Percentiles rank a stretch among this genome's conserved stretches.
phyloP scores from a whole-genome alignment of 2,113 vertebrate species.

The Pimephales promelas region DNA sequence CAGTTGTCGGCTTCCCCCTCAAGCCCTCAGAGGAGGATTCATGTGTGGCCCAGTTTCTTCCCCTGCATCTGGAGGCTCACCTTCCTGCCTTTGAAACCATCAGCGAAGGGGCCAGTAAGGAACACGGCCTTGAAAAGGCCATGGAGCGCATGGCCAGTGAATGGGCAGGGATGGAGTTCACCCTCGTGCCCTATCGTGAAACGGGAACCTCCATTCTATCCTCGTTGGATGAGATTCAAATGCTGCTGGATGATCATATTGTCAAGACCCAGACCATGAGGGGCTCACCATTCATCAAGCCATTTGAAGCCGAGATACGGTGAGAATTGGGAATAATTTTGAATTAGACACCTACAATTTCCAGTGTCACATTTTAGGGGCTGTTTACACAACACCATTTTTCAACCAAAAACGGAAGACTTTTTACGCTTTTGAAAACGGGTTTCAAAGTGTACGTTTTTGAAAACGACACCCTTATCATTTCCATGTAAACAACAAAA shows the following conservation, averaged over 20 bases:
- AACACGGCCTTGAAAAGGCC: conserved; percentile 83
- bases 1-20: conserved; percentile 72
- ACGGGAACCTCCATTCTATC: conserved; percentile 84
- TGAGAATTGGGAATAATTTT: conserved; percentile 55
- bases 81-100: conserved; percentile 78
- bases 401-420: too few species aligned
- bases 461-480: too few species aligned
- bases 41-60: conserved; percentile 75
- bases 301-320: conserved; percentile 83
- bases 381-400: too few species aligned
- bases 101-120: conserved; percentile 85
- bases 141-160: conserved; percentile 84
- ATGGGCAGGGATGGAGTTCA: conserved; percentile 81
- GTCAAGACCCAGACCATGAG: conserved; percentile 89
- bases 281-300: conserved; percentile 85
- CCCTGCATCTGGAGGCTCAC: conserved; percentile 78
- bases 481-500: too few species aligned
- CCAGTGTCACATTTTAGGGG: not conserved
- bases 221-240: conserved; percentile 85
- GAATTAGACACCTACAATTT: too few species aligned
- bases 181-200: conserved; percentile 79
- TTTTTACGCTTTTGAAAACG: too few species aligned
- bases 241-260: conserved; percentile 87
- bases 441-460: too few species aligned
- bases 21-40: conserved; percentile 72